Percentiles rank a stretch among this genome's conserved stretches.
Evolutionary conservation across 2,888 invertebrate species (phyloP).

Genomic region (Trichopria drosophilae): DNA sequence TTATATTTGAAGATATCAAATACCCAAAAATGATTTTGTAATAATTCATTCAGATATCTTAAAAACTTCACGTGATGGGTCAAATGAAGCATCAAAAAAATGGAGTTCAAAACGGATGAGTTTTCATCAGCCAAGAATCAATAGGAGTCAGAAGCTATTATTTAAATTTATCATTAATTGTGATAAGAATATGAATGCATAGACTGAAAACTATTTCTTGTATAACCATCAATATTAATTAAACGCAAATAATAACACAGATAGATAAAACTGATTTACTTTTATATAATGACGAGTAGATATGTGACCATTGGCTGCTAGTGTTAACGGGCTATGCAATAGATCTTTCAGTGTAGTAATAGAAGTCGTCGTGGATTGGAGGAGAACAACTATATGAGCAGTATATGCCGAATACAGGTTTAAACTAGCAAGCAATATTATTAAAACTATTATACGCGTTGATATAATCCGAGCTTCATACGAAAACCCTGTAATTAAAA

Average conservation of each 20-base stretch:
- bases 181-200: too few relatives aligned
- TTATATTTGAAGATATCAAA: too few relatives aligned
- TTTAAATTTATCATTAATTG: too few relatives aligned
- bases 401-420: conserved; percentile 76
- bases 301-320: conserved; percentile 71
- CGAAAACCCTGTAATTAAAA: conserved; percentile 49
- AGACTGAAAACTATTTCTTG: too few relatives aligned
- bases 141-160: too few relatives aligned
- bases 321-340: conserved; percentile 66
- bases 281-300: conserved; percentile 71
- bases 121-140: too few relatives aligned
- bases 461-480: conserved; percentile 53
- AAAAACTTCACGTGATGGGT: too few relatives aligned
- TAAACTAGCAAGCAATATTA: conserved; percentile 67
- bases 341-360: conserved; percentile 69
- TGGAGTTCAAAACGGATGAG: too few relatives aligned
- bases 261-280: conserved; percentile 57
- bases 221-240: background rate
- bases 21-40: too few relatives aligned
- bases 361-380: conserved; percentile 72
- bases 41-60: too few relatives aligned
- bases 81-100: too few relatives aligned
- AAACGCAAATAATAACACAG: background rate
- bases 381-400: conserved; percentile 74
- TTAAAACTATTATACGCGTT: conserved; percentile 67